Percentiles rank a stretch among this genome's conserved stretches.
Conservation (phyloP, 2,888 invertebrate species). For the Pollenia griseotomentosa region DNA sequence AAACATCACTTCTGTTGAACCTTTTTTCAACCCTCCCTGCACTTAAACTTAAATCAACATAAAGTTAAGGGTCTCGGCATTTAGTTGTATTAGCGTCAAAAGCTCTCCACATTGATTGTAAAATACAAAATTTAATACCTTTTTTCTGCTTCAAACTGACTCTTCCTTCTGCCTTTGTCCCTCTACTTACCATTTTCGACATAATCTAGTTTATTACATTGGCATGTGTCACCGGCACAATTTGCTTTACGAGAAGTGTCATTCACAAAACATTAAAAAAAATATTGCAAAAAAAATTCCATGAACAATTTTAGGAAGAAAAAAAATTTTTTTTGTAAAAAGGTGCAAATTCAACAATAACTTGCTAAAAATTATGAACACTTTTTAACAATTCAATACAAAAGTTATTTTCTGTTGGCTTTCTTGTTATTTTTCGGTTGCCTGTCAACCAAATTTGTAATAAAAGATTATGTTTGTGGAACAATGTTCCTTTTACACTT, state of each 20-base stretch:
- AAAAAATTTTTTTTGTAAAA: background rate
- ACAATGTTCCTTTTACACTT: background rate
- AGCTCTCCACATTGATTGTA: slow-evolving; percentile 35
- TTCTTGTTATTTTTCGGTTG: background rate
- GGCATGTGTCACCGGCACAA: slow-evolving; percentile 36
- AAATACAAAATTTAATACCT: slow-evolving; percentile 13
- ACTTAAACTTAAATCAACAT: slow-evolving; percentile 1
- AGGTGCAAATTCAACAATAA: slow-evolving; percentile 49
- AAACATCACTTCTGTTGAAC: background rate
- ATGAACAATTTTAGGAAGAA: background rate
- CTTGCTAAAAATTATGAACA: slow-evolving; percentile 28
- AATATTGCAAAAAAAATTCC: background rate
- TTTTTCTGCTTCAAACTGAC: background rate
- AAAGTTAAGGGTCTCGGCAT: slow-evolving; percentile 5
- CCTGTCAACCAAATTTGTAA: slow-evolving; percentile 4
- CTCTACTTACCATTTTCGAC: background rate
- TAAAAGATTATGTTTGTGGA: background rate
- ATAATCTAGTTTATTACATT: slow-evolving; percentile 24
- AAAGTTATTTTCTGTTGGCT: background rate
- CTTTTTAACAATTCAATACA: slow-evolving; percentile 13
- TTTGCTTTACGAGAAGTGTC: background rate
- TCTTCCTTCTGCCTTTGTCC: background rate
- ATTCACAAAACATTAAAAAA: background rate
- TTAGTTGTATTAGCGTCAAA: slow-evolving; percentile 38
- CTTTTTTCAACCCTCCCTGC: background rate